Evolutionary conservation across 2,113 vertebrate species (phyloP).

Genomic region (Candoia aspera): DNA sequence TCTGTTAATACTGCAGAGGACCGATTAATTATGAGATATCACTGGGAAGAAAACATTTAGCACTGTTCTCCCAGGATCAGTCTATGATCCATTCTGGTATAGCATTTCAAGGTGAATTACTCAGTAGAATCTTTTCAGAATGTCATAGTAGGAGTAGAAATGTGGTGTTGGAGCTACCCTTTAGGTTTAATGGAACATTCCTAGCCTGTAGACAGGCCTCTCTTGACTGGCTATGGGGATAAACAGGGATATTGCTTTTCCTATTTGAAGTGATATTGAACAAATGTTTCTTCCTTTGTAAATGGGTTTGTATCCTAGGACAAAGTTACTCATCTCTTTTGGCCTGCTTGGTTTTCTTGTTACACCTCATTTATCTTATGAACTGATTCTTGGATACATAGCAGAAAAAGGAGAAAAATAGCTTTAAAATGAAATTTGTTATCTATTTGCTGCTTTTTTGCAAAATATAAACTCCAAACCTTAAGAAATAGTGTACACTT

Average conservation of each 20-base stretch:
- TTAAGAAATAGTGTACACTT: not conserved
- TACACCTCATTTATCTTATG: not conserved
- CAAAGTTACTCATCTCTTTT: not conserved
- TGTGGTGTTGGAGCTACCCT: not conserved
- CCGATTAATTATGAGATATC: constrained; percentile 1
- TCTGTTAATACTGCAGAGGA: not conserved
- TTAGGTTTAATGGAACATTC: not conserved
- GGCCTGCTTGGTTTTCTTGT: not conserved
- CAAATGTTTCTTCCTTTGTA: not conserved
- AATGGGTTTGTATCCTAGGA: too few relatives aligned
- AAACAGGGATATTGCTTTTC: not conserved
- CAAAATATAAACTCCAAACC: not conserved
- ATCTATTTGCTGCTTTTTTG: not conserved
- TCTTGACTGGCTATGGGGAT: not conserved
- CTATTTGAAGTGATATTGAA: not conserved
- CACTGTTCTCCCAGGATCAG: not conserved
- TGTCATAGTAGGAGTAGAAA: not conserved
- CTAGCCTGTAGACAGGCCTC: not conserved
- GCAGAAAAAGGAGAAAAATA: not conserved
- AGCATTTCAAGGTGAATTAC: not conserved
- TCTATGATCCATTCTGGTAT: not conserved
- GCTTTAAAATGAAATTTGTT: not conserved
- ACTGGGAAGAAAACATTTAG: not conserved
- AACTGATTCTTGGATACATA: not conserved
- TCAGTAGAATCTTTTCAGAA: not conserved